Evolutionary conservation across 2,888 invertebrate genomes (phyloP).

Genomic region (Platycheirus rosarum): DNA sequence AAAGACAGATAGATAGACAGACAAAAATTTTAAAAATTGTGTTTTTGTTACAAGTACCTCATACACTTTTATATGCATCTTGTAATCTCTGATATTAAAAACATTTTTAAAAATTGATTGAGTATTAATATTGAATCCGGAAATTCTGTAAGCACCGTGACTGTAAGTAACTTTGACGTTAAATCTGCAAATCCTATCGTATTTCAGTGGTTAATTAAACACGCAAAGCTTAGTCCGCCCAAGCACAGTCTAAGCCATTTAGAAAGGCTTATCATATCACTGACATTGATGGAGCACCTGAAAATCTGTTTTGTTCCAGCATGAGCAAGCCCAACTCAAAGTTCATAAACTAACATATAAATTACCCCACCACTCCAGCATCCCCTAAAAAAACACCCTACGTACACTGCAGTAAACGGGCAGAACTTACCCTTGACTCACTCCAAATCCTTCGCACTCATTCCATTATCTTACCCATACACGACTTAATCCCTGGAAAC

Average conservation of each 20-base stretch:
- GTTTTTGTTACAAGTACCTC: too few species aligned
- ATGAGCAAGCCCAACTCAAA: background rate
- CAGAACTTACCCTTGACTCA: background rate
- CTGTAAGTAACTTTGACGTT: background rate
- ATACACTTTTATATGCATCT: too few species aligned
- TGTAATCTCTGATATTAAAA: too few species aligned
- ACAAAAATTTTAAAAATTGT: too few species aligned
- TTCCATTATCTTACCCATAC: background rate
- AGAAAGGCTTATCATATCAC: slow-evolving; percentile 15
- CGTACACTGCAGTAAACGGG: background rate
- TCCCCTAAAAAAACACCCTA: background rate
- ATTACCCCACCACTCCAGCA: background rate
- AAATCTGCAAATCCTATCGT: background rate
- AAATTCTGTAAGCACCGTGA: too few species aligned
- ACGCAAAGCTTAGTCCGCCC: background rate
- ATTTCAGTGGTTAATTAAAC: slow-evolving; percentile 18
- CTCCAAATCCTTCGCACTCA: background rate
- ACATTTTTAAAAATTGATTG: too few species aligned
- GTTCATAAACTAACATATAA: slow-evolving; percentile 25
- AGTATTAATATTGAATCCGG: too few species aligned
- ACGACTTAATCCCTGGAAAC: slow-evolving; percentile 25
- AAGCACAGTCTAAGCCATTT: background rate
- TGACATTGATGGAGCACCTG: slow-evolving; percentile 7
- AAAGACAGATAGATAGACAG: too few species aligned
- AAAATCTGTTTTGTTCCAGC: slow-evolving; percentile 17